Conservation (phyloP, 2,888 invertebrate genomes). For the Arge pagana region DNA sequence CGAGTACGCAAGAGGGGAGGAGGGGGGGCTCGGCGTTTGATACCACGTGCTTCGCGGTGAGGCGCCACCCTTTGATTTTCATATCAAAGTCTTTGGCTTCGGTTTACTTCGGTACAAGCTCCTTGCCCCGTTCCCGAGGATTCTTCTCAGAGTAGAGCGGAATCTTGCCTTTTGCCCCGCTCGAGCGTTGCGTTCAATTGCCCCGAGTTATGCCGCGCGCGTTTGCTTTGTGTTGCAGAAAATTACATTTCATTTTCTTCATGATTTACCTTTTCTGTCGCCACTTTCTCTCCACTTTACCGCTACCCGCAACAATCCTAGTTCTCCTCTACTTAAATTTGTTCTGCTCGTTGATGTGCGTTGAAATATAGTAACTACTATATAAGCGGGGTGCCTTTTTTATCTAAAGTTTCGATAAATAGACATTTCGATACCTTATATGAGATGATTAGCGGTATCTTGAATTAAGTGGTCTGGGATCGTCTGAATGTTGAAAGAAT, state of each 20-base stretch:
- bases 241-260: constrained; percentile 17
- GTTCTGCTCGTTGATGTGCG: too few species aligned
- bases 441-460: too few species aligned
- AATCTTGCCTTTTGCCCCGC: not conserved
- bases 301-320: too few species aligned
- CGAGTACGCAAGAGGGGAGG: not conserved
- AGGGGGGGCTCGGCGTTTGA: constrained; percentile 23
- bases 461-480: too few species aligned
- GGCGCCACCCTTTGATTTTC: constrained; percentile 32
- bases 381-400: too few species aligned
- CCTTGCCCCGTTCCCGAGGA: constrained; percentile 15
- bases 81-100: constrained; percentile 36
- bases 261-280: not conserved
- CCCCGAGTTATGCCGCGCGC: constrained; percentile 17
- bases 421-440: too few species aligned
- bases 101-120: constrained; percentile 20
- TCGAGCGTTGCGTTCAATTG: not conserved
- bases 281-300: not conserved
- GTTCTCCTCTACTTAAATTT: too few species aligned
- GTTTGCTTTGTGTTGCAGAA: constrained; percentile 15
- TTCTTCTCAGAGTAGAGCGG: not conserved
- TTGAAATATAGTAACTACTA: too few species aligned
- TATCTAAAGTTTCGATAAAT: too few species aligned
- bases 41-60: constrained; percentile 30
- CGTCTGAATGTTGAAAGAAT: too few species aligned